These are phyloP conservation scores for Scaptodrosophila latifasciaeformis DNA, from an alignment of 2,888 invertebrate species.

Conservation along the genomic window DNA sequence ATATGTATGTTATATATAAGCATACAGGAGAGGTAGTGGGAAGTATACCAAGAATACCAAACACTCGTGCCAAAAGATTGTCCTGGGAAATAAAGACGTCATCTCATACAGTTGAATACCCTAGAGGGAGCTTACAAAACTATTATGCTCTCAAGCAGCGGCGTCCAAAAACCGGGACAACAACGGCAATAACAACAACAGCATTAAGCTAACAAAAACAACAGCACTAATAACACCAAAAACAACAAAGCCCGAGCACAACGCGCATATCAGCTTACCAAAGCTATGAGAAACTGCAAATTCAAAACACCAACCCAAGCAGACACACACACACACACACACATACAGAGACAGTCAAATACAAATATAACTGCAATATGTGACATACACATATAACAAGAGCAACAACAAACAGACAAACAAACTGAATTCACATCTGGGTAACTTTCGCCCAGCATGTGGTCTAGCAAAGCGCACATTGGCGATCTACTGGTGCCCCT, in stretches of 20 bases:
- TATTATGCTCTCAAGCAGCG: conserved; percentile 58
- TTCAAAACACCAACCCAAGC: conserved; percentile 48
- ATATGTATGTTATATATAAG: conserved; percentile 29
- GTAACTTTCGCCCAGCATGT: conserved; percentile 6
- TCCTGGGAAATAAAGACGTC: conserved; percentile 69
- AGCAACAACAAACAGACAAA: background rate
- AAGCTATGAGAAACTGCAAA: conserved; percentile 56
- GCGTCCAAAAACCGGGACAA: conserved; percentile 21
- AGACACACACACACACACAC: conserved; percentile 35
- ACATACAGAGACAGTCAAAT: conserved; percentile 21
- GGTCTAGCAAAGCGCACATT: conserved; percentile 44
- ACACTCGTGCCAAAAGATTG: conserved; percentile 66
- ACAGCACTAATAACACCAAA: conserved; percentile 56
- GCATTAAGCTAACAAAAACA: conserved; percentile 34
- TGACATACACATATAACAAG: background rate
- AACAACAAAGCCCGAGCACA: conserved; percentile 45
- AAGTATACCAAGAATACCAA: conserved; percentile 26
- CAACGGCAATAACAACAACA: conserved; percentile 24
- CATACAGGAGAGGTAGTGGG: background rate
- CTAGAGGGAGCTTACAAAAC: conserved; percentile 66
- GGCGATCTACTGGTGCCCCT: too few species aligned
- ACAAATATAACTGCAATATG: background rate
- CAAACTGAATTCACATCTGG: background rate
- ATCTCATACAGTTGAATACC: conserved; percentile 64
- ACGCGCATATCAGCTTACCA: conserved; percentile 50